Conservation (phyloP, 2,797 vertebrate genomes). For the Pseudomugil tenellus region DNA sequence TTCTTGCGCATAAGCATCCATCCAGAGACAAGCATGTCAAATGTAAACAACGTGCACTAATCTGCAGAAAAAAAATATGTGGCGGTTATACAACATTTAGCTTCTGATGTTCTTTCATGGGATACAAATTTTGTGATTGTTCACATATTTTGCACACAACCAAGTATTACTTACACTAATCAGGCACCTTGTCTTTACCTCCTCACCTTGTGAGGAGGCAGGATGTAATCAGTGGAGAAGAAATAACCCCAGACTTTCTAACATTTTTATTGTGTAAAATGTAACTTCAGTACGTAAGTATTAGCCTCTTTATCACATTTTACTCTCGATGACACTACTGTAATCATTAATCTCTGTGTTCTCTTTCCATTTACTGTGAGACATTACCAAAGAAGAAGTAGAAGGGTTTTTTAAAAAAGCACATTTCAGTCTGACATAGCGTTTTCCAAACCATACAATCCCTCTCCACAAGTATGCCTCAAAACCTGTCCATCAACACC, state of each 20-base stretch:
- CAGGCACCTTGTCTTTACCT: no score
- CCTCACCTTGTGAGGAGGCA: no score
- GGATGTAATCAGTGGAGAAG: not conserved
- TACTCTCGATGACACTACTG: not conserved
- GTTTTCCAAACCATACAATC: not conserved
- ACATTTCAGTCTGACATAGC: not conserved
- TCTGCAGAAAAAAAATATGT: not conserved
- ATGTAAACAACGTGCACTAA: not conserved
- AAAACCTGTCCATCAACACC: not conserved
- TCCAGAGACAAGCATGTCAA: not conserved
- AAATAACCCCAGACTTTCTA: not conserved
- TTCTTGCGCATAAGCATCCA: conserved; percentile 1
- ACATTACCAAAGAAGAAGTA: not conserved
- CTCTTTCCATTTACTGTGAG: not conserved
- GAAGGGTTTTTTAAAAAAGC: not conserved
- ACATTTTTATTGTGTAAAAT: not conserved
- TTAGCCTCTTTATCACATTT: not conserved
- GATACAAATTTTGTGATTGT: not conserved
- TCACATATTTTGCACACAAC: no score
- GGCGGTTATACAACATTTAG: not conserved
- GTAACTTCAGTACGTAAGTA: not conserved
- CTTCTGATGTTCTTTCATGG: not conserved
- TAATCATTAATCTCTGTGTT: not conserved
- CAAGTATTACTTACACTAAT: no score
- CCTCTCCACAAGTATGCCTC: not conserved